phyloP scores from a whole-genome alignment of 2,113 vertebrate genomes.

The Ceyx cyanopectus region DNA sequence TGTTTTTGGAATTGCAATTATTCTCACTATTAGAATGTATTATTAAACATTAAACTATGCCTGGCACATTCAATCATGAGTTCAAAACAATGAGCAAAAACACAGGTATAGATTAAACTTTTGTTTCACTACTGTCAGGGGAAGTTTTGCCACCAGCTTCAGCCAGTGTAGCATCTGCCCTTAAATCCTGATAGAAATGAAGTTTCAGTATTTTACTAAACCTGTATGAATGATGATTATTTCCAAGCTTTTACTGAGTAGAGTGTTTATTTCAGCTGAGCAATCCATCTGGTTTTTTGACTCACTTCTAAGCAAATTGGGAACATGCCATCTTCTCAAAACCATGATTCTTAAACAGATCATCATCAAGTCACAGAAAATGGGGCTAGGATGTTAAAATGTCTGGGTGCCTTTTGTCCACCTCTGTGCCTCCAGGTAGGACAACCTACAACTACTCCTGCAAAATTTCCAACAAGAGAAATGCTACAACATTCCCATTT shows the following conservation, averaged over 20 bases:
- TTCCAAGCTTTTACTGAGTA: background rate
- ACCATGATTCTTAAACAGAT: background rate
- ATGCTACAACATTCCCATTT: background rate
- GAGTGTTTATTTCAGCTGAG: background rate
- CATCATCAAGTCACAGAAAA: background rate
- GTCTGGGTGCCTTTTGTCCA: background rate
- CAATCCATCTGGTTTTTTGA: background rate
- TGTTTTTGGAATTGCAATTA: background rate
- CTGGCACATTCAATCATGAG: background rate
- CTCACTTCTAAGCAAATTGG: background rate
- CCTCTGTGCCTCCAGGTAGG: background rate
- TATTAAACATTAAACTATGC: conserved; percentile 10
- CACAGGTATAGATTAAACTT: background rate
- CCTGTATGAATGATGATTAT: background rate
- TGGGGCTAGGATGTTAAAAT: background rate
- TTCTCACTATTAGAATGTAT: background rate
- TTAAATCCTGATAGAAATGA: background rate
- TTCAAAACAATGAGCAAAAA: background rate
- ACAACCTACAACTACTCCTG: background rate
- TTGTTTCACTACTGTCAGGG: background rate
- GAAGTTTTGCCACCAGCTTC: background rate
- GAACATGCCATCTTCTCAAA: background rate
- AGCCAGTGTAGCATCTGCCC: background rate
- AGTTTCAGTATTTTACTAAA: background rate
- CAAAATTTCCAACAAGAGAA: background rate